Conservation (phyloP, 2,888 invertebrate species). For the Onthophagus sagittarius region DNA sequence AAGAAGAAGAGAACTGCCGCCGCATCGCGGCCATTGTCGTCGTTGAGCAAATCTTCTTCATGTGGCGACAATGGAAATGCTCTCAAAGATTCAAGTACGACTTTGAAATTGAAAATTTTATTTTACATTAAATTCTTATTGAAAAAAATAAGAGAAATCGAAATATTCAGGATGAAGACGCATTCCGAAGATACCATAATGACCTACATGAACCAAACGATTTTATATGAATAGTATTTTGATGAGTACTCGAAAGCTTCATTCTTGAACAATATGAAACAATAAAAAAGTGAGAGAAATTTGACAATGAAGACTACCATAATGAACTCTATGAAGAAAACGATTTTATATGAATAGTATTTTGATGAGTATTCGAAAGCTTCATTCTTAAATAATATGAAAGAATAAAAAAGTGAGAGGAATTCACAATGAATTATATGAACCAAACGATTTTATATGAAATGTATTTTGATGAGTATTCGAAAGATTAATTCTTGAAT, state of each 20-base stretch:
- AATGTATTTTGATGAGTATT: too few species aligned
- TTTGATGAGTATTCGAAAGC: background rate
- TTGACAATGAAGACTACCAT: background rate
- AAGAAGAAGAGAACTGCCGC: constrained; percentile 19
- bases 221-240: too few species aligned
- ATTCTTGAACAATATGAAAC: background rate
- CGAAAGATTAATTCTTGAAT: background rate
- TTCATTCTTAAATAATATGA: background rate
- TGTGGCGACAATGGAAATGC: background rate
- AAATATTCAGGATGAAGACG: background rate
- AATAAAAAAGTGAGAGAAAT: background rate
- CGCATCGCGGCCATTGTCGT: background rate
- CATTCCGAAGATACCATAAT: background rate
- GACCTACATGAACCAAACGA: too few species aligned
- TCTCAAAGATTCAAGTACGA: constrained; percentile 7
- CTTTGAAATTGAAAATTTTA: background rate
- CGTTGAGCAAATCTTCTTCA: background rate
- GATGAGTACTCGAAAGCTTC: background rate
- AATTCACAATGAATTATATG: background rate
- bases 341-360: too few species aligned
- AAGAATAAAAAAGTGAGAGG: background rate
- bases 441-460: too few species aligned
- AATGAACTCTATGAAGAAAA: too few species aligned
- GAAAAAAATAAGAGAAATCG: background rate
- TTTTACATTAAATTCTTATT: too few species aligned